Evolutionary conservation across 2,797 vertebrate genomes (phyloP).

Genomic region (Corythornis leucogaster): DNA sequence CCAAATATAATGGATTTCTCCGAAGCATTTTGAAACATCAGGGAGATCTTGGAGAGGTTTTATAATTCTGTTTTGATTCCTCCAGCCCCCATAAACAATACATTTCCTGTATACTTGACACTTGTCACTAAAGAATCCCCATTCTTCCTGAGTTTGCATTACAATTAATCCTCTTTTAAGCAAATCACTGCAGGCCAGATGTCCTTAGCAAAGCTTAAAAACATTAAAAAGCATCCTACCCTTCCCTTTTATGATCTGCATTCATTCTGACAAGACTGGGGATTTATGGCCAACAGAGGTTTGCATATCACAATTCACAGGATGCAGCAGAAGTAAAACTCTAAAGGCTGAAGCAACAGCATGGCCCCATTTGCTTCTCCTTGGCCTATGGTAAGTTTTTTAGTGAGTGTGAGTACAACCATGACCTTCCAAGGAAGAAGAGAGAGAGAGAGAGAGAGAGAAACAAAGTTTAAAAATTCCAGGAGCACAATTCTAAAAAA

Average conservation of each 20-base stretch:
- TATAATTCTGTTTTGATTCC: slow-evolving; percentile 22
- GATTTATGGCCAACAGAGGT: slow-evolving; percentile 34
- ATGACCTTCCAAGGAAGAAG: background rate
- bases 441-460: background rate
- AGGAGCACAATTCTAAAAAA: background rate
- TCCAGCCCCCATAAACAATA: background rate
- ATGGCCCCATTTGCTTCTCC: background rate
- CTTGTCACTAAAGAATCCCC: slow-evolving; percentile 19
- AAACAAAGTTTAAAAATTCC: background rate
- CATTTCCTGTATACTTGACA: slow-evolving; percentile 31
- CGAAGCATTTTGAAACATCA: background rate
- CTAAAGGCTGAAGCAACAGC: background rate
- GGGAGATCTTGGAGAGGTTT: background rate
- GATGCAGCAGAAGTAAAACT: background rate
- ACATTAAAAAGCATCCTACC: background rate
- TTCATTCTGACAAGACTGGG: background rate
- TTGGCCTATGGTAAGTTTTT: background rate
- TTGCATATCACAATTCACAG: slow-evolving; percentile 3
- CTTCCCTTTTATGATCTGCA: background rate
- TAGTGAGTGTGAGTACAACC: background rate
- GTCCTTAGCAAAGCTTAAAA: slow-evolving; percentile 32
- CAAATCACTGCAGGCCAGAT: slow-evolving; percentile 38
- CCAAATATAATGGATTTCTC: background rate
- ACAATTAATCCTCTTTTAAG: slow-evolving; percentile 55
- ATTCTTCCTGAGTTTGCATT: slow-evolving; percentile 46